Evolutionary conservation across 1,140 invertebrate species (phyloP).

Genomic region (Heliconius himera): DNA sequence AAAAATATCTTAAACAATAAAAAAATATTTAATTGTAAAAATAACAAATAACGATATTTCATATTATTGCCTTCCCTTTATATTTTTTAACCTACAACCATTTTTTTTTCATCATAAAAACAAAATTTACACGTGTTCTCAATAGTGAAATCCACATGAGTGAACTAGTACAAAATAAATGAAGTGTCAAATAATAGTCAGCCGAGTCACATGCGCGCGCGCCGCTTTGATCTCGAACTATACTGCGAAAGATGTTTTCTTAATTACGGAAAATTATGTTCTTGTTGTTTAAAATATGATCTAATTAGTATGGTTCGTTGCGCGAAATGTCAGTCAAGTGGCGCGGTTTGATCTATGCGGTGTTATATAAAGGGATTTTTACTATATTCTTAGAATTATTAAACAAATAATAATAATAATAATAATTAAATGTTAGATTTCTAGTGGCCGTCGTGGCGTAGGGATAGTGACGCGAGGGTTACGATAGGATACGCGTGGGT

Average conservation of each 20-base stretch:
- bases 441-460: no score
- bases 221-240: conserved; percentile 32
- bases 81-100: no score
- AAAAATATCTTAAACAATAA: no score
- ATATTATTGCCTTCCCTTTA: no score
- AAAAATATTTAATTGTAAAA: no score
- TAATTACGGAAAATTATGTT: conserved; percentile 36
- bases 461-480: no score
- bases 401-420: no score
- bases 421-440: no score
- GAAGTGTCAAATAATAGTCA: conserved; percentile 28
- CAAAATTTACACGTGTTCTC: background rate
- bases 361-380: background rate
- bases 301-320: conserved; percentile 31
- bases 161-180: conserved; percentile 29
- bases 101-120: background rate
- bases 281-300: conserved; percentile 35
- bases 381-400: no score
- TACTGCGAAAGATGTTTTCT: conserved; percentile 25
- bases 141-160: background rate
- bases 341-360: background rate
- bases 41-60: no score
- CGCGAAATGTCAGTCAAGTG: conserved; percentile 26
- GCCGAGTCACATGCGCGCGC: conserved; percentile 23
- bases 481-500: no score